Conservation (phyloP, 1,140 invertebrate genomes). For the Pseudomyrmex concolor region DNA sequence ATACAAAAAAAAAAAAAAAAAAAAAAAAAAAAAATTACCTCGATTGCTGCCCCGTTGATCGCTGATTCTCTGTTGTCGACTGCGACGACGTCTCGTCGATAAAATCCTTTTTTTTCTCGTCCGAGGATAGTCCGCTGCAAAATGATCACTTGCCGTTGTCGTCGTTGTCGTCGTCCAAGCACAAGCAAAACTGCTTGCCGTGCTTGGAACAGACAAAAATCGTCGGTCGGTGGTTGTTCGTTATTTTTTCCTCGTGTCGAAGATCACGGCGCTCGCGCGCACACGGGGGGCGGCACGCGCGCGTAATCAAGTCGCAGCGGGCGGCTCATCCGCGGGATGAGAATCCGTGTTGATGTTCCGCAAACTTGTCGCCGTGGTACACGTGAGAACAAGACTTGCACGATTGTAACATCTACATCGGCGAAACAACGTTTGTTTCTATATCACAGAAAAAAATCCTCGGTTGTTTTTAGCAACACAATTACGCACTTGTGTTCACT, state of each 20-base stretch:
- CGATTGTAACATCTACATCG: not conserved
- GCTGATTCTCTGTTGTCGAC: not conserved
- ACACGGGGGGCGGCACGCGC: conserved; percentile 27
- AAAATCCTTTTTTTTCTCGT: conserved; percentile 26
- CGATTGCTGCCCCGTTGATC: conserved; percentile 11
- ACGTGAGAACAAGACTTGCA: conserved; percentile 23
- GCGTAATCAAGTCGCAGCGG: conserved; percentile 47
- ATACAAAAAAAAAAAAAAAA: not conserved
- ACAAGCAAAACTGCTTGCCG: conserved; percentile 31
- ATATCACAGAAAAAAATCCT: conserved; percentile 32
- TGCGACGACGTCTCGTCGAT: not conserved
- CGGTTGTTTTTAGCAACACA: too few relatives aligned
- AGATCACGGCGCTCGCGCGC: conserved; percentile 8
- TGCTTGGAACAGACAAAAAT: not conserved
- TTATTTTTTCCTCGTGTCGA: conserved; percentile 9
- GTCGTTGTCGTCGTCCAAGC: not conserved
- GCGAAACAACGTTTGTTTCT: not conserved
- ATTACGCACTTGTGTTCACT: too few relatives aligned
- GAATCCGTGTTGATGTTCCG: not conserved
- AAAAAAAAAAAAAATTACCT: conserved; percentile 24
- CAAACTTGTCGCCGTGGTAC: conserved; percentile 23
- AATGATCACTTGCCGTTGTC: not conserved
- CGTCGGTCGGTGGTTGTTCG: conserved; percentile 27
- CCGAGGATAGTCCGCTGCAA: not conserved
- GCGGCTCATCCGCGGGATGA: conserved; percentile 25